Conservation (phyloP, 2,888 invertebrate species). For the Chorisops tibialis region DNA sequence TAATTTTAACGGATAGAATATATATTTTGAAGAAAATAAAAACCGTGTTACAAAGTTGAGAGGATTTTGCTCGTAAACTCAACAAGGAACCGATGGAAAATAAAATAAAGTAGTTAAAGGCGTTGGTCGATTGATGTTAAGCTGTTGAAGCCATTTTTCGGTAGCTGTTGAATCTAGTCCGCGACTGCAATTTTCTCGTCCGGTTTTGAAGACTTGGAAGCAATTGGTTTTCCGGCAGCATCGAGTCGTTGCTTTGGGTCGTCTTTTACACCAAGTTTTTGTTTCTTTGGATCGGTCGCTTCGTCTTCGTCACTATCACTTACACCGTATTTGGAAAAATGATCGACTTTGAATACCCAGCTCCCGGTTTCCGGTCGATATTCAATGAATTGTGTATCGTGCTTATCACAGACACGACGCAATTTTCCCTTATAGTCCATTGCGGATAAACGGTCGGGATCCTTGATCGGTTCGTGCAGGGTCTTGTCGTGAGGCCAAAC, state of each 20-base stretch:
- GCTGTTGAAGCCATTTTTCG: not conserved
- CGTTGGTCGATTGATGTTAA: not conserved
- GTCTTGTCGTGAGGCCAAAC: constrained; percentile 87
- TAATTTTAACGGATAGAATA: too few species aligned
- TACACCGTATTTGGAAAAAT: constrained; percentile 91
- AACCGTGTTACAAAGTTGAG: too few species aligned
- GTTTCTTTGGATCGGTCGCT: constrained; percentile 49
- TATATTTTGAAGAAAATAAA: too few species aligned
- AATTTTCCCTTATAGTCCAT: constrained; percentile 86
- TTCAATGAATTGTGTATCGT: constrained; percentile 88
- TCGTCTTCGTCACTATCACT: constrained; percentile 85
- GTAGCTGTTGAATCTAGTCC: not conserved
- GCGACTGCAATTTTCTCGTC: not conserved
- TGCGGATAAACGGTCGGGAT: constrained; percentile 67
- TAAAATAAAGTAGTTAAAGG: constrained; percentile 1
- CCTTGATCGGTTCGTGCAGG: constrained; percentile 73
- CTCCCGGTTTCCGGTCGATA: constrained; percentile 94
- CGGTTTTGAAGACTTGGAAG: not conserved
- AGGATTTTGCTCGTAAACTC: too few species aligned
- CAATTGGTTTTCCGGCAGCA: not conserved
- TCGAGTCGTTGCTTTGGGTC: constrained; percentile 13
- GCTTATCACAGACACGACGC: constrained; percentile 77
- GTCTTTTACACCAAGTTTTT: constrained; percentile 40
- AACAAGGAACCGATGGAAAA: too few species aligned
- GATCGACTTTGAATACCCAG: constrained; percentile 94